Evolutionary conservation across 1,140 invertebrate species (phyloP).

Genomic region (Heliothis virescens): DNA sequence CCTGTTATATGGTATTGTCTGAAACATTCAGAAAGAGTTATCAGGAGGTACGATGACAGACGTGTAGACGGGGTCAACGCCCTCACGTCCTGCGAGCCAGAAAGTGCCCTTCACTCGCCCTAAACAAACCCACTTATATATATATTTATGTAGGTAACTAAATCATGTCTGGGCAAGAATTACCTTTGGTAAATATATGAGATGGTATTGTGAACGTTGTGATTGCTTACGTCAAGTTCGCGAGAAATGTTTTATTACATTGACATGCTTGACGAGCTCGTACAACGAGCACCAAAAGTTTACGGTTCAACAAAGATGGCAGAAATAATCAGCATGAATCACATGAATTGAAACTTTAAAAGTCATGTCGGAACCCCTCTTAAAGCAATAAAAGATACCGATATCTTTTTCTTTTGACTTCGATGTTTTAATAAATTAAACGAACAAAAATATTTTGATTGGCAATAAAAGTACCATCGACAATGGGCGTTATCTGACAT

Average conservation of each 20-base stretch:
- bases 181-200: conserved; percentile 34
- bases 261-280: not conserved
- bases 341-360: not conserved
- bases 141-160: conserved; percentile 35
- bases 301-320: not conserved
- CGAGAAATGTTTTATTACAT: conserved; percentile 17
- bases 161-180: conserved; percentile 41
- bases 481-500: no score
- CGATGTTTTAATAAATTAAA: no score
- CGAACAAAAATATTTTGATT: no score
- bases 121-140: conserved; percentile 47
- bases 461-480: no score
- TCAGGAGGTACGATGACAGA: conserved; percentile 34
- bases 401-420: no score
- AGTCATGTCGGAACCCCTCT: not conserved
- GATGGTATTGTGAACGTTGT: not conserved
- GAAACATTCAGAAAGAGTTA: conserved; percentile 17
- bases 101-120: conserved; percentile 51
- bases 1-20: not conserved
- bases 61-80: conserved; percentile 36
- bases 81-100: conserved; percentile 35
- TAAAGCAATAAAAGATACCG: not conserved
- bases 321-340: not conserved
- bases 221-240: conserved; percentile 14
- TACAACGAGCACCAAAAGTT: not conserved